These are phyloP conservation scores for Tachypleus tridentatus DNA, from an alignment of 1,140 invertebrate species.

Conservation along the genomic window DNA sequence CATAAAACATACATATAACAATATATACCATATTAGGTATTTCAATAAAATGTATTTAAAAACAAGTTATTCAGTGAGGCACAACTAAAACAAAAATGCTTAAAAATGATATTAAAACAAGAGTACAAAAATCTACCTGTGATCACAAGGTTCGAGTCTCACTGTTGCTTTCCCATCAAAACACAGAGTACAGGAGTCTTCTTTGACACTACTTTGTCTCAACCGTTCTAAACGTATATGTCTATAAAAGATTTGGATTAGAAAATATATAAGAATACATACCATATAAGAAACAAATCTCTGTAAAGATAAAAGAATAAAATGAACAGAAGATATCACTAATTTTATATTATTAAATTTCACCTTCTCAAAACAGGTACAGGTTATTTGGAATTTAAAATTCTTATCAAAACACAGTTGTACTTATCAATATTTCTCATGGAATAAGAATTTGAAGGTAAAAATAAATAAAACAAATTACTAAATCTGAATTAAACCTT, in stretches of 20 bases:
- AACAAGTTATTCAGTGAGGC: neutral
- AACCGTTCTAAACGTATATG: conserved; percentile 62
- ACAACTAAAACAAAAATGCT: conserved; percentile 4
- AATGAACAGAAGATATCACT: neutral
- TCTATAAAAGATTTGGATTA: conserved; percentile 33
- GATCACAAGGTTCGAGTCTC: conserved; percentile 61
- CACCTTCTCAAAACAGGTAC: no score
- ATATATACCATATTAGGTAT: no score
- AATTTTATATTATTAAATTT: no score
- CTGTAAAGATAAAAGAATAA: conserved; percentile 15
- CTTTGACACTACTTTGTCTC: conserved; percentile 56
- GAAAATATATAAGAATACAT: neutral
- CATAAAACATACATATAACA: no score
- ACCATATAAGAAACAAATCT: neutral
- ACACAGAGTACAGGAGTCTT: conserved; percentile 78
- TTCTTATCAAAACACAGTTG: no score
- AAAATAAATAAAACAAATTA: no score
- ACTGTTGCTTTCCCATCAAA: conserved; percentile 65
- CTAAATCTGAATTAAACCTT: no score
- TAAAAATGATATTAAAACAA: conserved; percentile 6
- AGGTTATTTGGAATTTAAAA: no score
- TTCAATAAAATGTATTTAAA: no score
- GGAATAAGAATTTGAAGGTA: no score
- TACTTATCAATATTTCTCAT: no score
- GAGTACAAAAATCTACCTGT: conserved; percentile 45